phyloP scores from a whole-genome alignment of 2,113 vertebrate genomes.

The Notothenia rossii region DNA sequence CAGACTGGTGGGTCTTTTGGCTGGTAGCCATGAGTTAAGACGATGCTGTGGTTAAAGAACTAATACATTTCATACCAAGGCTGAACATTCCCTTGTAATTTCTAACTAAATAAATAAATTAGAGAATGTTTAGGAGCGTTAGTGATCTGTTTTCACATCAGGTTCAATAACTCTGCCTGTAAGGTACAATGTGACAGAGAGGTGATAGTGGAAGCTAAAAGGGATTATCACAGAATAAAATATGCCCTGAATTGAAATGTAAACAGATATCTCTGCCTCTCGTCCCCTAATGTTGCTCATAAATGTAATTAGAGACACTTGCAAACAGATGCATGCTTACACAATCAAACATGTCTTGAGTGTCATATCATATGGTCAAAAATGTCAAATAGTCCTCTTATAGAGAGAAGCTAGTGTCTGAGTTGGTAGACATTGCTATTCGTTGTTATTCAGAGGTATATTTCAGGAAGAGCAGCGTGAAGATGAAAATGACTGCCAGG shows the following conservation, averaged over 20 bases:
- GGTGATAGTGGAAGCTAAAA: conserved; percentile 32
- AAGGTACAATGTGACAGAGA: conserved; percentile 44
- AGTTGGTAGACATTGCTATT: conserved; percentile 34
- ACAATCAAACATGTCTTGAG: background rate
- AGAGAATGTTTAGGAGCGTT: background rate
- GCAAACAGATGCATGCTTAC: conserved; percentile 19
- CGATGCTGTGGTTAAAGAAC: background rate
- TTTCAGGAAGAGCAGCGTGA: conserved; percentile 33
- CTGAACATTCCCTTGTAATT: background rate
- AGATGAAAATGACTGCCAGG: conserved; percentile 25
- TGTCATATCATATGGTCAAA: conserved; percentile 18
- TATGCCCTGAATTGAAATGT: conserved; percentile 41
- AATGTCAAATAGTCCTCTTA: conserved; percentile 4
- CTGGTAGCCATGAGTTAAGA: background rate
- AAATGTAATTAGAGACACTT: conserved; percentile 25
- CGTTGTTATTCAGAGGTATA: conserved; percentile 60
- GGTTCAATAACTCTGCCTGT: conserved; percentile 37
- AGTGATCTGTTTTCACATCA: conserved; percentile 12
- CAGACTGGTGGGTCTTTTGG: background rate
- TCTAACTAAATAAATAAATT: background rate
- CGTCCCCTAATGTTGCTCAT: conserved; percentile 17
- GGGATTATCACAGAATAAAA: conserved; percentile 49
- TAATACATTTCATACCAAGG: background rate
- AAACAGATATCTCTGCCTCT: conserved; percentile 29
- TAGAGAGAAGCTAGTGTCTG: background rate